Evolutionary conservation across 2,113 vertebrate species (phyloP).

Genomic region (Pluvialis apricaria): DNA sequence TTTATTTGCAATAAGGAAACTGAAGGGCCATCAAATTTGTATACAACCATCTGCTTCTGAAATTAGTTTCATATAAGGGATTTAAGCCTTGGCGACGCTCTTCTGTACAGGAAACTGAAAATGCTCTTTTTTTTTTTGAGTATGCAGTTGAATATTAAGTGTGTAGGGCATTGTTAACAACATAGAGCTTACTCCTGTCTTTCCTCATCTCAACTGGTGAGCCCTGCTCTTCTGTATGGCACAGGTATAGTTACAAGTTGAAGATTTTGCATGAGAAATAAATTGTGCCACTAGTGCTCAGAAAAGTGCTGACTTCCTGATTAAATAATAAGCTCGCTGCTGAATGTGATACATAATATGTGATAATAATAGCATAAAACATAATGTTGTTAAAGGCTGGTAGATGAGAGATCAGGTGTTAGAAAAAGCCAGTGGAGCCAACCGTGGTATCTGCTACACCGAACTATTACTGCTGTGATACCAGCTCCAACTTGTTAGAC

Average conservation of each 20-base stretch:
- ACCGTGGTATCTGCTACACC: neutral
- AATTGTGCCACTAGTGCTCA: neutral
- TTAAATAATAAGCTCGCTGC: neutral
- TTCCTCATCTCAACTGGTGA: neutral
- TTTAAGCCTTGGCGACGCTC: conserved; percentile 47
- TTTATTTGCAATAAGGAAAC: conserved; percentile 76
- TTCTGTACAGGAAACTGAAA: conserved; percentile 47
- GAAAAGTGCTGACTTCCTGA: neutral
- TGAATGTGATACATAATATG: neutral
- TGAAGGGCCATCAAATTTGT: conserved; percentile 73
- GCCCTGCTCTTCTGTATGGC: neutral
- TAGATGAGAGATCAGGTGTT: neutral
- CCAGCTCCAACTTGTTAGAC: neutral
- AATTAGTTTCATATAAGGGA: conserved; percentile 71
- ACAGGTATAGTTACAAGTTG: neutral
- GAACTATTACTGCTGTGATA: neutral
- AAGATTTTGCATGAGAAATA: neutral
- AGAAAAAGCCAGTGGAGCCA: neutral
- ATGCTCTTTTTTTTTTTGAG: neutral
- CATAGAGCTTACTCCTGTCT: neutral
- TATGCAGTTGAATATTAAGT: conserved; percentile 21
- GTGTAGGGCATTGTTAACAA: conserved; percentile 1
- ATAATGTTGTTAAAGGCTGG: neutral
- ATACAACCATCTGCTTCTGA: conserved; percentile 75
- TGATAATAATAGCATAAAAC: conserved; percentile 27